phyloP scores from a whole-genome alignment of 2,113 vertebrate species.

The Barnardius zonarius region DNA sequence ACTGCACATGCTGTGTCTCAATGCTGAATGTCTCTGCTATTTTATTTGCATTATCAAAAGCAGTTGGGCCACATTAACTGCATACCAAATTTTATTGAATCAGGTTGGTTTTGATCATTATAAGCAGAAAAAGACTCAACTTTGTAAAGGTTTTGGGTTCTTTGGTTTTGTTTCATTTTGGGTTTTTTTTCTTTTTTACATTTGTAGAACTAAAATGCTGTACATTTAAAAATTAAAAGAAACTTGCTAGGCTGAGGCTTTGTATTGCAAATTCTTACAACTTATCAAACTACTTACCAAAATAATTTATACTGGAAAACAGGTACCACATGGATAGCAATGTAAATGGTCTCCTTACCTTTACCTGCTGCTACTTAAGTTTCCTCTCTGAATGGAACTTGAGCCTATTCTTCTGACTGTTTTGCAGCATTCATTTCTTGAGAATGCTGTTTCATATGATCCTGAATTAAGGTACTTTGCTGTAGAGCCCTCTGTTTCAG shows the following conservation, averaged over 20 bases:
- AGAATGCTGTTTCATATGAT: neutral
- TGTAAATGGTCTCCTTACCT: neutral
- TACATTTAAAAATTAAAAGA: constrained; percentile 69
- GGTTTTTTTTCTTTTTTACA: neutral
- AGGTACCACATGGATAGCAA: neutral
- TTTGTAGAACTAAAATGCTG: constrained; percentile 69
- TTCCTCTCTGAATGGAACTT: neutral
- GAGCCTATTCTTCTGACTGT: neutral
- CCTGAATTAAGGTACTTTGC: neutral
- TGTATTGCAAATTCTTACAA: constrained; percentile 65
- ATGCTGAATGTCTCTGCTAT: neutral
- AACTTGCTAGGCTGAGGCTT: constrained; percentile 67
- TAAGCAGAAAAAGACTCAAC: neutral
- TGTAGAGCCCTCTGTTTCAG: neutral
- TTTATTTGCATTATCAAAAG: constrained; percentile 5
- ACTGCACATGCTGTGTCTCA: neutral
- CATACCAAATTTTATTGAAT: constrained; percentile 43
- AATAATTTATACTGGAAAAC: neutral
- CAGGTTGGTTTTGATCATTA: constrained; percentile 30
- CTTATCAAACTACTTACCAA: neutral
- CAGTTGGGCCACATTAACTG: constrained; percentile 6
- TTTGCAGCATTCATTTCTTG: neutral
- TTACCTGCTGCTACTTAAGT: neutral
- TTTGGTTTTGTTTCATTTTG: neutral
- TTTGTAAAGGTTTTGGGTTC: constrained; percentile 23